These are phyloP conservation scores for Eurystomus glaucurus DNA, from an alignment of 2,797 vertebrate species.

Conservation along the genomic window DNA sequence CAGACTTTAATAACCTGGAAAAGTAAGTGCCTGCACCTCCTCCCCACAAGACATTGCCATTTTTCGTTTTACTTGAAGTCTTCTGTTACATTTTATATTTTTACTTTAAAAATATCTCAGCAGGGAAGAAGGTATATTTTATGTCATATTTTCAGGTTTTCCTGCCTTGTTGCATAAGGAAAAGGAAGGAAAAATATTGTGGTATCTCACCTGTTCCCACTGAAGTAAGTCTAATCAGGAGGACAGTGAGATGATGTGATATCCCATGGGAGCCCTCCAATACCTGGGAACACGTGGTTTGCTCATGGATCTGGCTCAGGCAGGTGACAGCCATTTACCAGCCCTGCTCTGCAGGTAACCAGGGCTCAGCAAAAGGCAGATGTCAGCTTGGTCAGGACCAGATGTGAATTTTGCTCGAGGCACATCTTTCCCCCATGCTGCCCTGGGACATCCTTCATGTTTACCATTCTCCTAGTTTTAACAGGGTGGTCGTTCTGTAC, in stretches of 20 bases:
- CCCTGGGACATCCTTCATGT: not conserved
- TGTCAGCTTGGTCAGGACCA: not conserved
- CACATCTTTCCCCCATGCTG: not conserved
- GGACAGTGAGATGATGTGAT: not conserved
- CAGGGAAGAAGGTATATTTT: not conserved
- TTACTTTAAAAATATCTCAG: not conserved
- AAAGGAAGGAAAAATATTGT: not conserved
- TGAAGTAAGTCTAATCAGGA: not conserved
- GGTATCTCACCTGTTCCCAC: not conserved
- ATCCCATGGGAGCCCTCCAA: not conserved
- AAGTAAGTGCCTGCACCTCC: not conserved
- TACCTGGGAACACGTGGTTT: not conserved
- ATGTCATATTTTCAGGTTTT: not conserved
- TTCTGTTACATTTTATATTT: not conserved
- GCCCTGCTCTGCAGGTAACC: not conserved
- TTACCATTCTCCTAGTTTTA: not conserved
- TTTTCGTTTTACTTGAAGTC: not conserved
- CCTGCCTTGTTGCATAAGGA: not conserved
- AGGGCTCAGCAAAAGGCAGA: not conserved
- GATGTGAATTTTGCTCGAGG: not conserved
- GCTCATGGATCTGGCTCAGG: not conserved
- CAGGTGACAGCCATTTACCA: not conserved
- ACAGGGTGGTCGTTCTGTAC: rapidly evolving
- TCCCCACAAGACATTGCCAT: not conserved
- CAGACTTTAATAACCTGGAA: not conserved